A percentile compares a stretch with the other conserved stretches of the same genome.
Evolutionary conservation across 1,140 invertebrate genomes (phyloP).

Genomic region (Scylla paramamosain): DNA sequence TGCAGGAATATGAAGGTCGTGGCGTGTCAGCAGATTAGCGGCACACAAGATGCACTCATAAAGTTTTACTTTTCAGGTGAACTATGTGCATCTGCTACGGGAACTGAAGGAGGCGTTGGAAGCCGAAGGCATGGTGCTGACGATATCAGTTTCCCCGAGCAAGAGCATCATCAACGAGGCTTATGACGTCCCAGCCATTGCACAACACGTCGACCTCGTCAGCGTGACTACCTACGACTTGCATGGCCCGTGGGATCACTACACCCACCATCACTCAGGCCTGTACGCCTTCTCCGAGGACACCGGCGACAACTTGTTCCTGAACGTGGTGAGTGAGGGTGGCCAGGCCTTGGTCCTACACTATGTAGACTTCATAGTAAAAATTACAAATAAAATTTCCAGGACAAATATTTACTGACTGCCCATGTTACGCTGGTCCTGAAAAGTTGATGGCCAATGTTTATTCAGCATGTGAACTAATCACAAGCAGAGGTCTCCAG

Average conservation of each 20-base stretch:
- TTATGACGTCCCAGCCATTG: constrained; percentile 81
- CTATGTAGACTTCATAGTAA: neutral
- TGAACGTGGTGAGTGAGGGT: constrained; percentile 80
- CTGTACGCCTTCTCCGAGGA: constrained; percentile 78
- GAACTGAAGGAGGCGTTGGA: constrained; percentile 86
- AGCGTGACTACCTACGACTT: constrained; percentile 82
- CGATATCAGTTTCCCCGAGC: constrained; percentile 83
- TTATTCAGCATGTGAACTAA: neutral
- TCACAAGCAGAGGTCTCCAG: neutral
- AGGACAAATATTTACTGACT: no score
- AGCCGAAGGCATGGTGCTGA: constrained; percentile 86
- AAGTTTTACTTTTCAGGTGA: constrained; percentile 7
- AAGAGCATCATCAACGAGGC: constrained; percentile 79
- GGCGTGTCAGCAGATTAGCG: neutral
- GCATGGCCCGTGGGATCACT: constrained; percentile 79
- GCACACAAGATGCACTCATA: neutral
- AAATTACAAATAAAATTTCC: neutral
- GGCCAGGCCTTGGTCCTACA: neutral
- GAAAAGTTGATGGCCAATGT: neutral
- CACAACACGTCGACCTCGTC: constrained; percentile 81
- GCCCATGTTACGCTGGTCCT: neutral
- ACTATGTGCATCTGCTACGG: constrained; percentile 85
- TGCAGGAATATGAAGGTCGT: neutral
- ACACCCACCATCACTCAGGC: constrained; percentile 81
- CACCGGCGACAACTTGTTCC: constrained; percentile 76